These are phyloP conservation scores for Margarornis squamiger DNA, from an alignment of 2,797 vertebrate species.

Conservation along the genomic window DNA sequence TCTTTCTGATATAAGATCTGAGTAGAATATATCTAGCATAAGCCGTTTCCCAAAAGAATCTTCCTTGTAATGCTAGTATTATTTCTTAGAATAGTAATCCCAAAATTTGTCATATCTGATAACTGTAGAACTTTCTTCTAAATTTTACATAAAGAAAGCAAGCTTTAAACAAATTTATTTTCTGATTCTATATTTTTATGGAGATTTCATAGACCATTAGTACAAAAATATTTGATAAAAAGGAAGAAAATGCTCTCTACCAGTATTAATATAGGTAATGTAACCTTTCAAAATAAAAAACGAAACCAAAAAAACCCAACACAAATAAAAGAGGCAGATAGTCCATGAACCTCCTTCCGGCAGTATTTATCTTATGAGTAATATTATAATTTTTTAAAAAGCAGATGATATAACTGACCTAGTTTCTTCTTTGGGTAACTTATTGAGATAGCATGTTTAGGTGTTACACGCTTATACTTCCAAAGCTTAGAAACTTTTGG, in stretches of 20 bases:
- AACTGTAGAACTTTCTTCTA: not conserved
- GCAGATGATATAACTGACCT: not conserved
- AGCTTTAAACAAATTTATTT: not conserved
- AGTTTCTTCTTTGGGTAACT: not conserved
- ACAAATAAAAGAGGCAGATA: not conserved
- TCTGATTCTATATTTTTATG: not conserved
- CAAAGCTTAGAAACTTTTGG: not conserved
- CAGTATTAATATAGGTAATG: not conserved
- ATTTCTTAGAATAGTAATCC: not conserved
- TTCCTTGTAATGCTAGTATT: not conserved
- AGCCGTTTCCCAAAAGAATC: not conserved
- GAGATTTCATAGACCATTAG: not conserved
- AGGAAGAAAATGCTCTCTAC: not conserved
- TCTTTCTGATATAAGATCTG: not conserved
- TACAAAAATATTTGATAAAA: not conserved
- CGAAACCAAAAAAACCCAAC: not conserved
- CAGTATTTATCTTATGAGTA: not conserved
- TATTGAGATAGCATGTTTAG: not conserved
- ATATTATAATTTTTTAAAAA: not conserved
- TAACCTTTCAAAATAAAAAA: not conserved
- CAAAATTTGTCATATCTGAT: not conserved
- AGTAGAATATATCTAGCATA: not conserved
- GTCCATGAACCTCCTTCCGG: not conserved
- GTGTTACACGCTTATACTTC: not conserved
- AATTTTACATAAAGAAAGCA: not conserved